Percentiles rank a stretch among this genome's conserved stretches.
Conservation (phyloP, 2,797 vertebrate genomes). For the Lepilemur septentrionalis region DNA sequence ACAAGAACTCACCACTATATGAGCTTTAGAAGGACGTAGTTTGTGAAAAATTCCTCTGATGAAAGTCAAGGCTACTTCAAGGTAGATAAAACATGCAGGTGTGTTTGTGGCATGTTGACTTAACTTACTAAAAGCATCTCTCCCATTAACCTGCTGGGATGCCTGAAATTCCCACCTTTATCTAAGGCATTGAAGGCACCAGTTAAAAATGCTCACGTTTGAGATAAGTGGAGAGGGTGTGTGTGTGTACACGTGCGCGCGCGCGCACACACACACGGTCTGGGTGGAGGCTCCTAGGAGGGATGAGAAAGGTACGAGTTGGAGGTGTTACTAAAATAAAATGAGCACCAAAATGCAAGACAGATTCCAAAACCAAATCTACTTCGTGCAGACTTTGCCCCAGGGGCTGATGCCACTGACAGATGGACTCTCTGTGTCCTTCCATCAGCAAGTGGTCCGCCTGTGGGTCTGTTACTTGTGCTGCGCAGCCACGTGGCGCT, state of each 20-base stretch:
- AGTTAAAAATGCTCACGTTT: background rate
- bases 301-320: background rate
- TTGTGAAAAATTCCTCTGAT: conserved; percentile 50
- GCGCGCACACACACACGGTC: fast-evolving
- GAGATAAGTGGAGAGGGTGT: background rate
- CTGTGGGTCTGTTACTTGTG: fast-evolving
- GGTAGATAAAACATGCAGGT: conserved; percentile 34
- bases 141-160: background rate
- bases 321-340: background rate
- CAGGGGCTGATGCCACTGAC: background rate
- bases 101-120: conserved; percentile 48
- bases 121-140: conserved; percentile 1
- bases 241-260: background rate
- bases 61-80: conserved; percentile 55
- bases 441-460: fast-evolving
- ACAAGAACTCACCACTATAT: background rate
- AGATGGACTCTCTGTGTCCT: background rate
- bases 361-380: background rate
- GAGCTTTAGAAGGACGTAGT: background rate
- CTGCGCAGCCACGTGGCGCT: fast-evolving
- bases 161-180: conserved; percentile 52
- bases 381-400: background rate
- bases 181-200: background rate
- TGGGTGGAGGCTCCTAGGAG: background rate
- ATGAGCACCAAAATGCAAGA: background rate